phyloP scores from a whole-genome alignment of 2,888 invertebrate genomes.

The Charanyca ferruginea region DNA sequence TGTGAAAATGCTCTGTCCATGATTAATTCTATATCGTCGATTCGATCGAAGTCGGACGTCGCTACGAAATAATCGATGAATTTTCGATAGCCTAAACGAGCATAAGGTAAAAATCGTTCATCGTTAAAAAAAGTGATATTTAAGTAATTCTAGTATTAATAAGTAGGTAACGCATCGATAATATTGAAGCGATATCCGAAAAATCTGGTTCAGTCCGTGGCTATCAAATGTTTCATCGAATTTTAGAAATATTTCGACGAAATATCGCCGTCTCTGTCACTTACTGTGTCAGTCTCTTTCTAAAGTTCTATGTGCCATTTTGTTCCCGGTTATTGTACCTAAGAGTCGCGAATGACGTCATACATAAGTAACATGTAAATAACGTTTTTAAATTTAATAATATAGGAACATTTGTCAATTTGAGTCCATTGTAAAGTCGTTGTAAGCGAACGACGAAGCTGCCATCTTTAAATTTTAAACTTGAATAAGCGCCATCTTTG shows the following conservation, averaged over 20 bases:
- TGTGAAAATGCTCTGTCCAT: conserved; percentile 41
- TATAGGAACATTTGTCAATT: conserved; percentile 57
- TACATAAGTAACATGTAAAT: conserved; percentile 30
- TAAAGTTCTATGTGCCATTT: conserved; percentile 7
- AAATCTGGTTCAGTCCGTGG: neutral
- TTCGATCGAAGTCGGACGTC: conserved; percentile 13
- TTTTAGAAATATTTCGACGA: neutral
- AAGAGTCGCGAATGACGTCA: conserved; percentile 13
- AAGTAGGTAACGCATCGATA: conserved; percentile 17
- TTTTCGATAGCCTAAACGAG: conserved; percentile 18
- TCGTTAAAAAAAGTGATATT: conserved; percentile 49
- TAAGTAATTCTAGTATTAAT: conserved; percentile 53
- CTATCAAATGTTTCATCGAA: neutral
- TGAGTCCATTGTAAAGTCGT: conserved; percentile 41
- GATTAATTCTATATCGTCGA: conserved; percentile 8
- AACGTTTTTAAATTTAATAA: conserved; percentile 52
- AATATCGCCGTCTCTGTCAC: neutral
- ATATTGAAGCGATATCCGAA: neutral
- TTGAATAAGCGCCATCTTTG: conserved; percentile 39
- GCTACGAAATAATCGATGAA: too few species aligned
- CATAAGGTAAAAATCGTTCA: conserved; percentile 12
- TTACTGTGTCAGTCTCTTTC: conserved; percentile 4
- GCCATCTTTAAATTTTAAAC: conserved; percentile 51
- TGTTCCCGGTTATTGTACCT: neutral
- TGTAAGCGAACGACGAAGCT: conserved; percentile 30